Conservation (phyloP, 2,888 invertebrate genomes). For the Subacronicta megacephala region DNA sequence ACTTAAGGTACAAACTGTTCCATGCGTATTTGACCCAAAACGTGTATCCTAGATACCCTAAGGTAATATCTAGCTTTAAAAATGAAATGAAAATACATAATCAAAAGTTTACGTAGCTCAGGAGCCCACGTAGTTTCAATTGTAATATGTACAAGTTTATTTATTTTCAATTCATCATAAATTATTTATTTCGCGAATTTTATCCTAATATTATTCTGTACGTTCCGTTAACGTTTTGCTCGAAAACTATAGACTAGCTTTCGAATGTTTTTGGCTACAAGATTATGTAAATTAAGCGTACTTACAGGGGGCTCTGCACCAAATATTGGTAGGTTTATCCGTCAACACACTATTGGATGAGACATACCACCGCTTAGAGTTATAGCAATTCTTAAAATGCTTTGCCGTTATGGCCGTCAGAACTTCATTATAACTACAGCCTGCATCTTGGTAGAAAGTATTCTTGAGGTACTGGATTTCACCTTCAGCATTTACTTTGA, state of each 20-base stretch:
- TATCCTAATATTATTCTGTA: too few species aligned
- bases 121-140: too few species aligned
- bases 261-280: too few species aligned
- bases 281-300: conserved; percentile 5
- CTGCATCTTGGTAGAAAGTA: conserved; percentile 84
- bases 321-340: conserved; percentile 91
- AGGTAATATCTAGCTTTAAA: too few species aligned
- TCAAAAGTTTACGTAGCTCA: too few species aligned
- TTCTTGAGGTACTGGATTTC: conserved; percentile 90
- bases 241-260: too few species aligned
- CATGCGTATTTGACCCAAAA: too few species aligned
- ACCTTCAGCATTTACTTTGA: conserved; percentile 90
- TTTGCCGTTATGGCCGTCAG: conserved; percentile 26
- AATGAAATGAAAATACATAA: too few species aligned
- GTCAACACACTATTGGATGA: conserved; percentile 85
- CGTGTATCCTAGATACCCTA: too few species aligned
- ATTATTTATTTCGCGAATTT: too few species aligned
- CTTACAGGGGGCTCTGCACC: conserved; percentile 90
- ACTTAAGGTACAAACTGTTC: too few species aligned
- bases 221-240: too few species aligned
- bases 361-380: conserved; percentile 88
- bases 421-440: conserved; percentile 82
- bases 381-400: conserved; percentile 80
- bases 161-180: not conserved
- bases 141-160: not conserved